phyloP scores from a whole-genome alignment of 2,113 vertebrate genomes.

The Clupea harengus region DNA sequence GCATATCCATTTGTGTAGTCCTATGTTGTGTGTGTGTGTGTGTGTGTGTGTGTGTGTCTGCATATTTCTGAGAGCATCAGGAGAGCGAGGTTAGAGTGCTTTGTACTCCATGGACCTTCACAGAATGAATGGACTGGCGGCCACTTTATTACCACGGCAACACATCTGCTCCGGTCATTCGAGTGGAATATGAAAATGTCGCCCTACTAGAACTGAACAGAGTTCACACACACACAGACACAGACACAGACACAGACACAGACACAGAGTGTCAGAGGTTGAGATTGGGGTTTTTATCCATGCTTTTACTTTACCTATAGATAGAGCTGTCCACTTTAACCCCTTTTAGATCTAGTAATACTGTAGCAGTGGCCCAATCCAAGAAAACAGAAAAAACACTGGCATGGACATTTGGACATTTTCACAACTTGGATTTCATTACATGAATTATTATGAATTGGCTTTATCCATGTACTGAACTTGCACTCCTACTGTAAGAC shows the following conservation, averaged over 20 bases:
- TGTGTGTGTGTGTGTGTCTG: not conserved
- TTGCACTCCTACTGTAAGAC: no score
- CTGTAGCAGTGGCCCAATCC: not conserved
- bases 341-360: not conserved
- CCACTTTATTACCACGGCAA: slow-evolving; percentile 10
- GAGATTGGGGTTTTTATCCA: no score
- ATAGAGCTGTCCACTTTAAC: not conserved
- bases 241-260: slow-evolving; percentile 3
- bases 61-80: not conserved
- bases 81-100: not conserved
- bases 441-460: no score
- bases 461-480: no score
- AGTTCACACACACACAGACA: not conserved
- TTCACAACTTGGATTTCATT: no score
- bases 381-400: not conserved
- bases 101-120: not conserved
- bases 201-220: not conserved
- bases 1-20: no score
- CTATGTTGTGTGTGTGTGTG: no score
- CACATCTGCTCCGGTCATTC: not conserved
- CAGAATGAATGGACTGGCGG: not conserved
- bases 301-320: not conserved
- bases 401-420: not conserved
- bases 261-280: not conserved
- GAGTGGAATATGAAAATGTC: not conserved